These are phyloP conservation scores for Paraescarpia echinospica DNA, from an alignment of 1,140 invertebrate genomes.

Conservation along the genomic window DNA sequence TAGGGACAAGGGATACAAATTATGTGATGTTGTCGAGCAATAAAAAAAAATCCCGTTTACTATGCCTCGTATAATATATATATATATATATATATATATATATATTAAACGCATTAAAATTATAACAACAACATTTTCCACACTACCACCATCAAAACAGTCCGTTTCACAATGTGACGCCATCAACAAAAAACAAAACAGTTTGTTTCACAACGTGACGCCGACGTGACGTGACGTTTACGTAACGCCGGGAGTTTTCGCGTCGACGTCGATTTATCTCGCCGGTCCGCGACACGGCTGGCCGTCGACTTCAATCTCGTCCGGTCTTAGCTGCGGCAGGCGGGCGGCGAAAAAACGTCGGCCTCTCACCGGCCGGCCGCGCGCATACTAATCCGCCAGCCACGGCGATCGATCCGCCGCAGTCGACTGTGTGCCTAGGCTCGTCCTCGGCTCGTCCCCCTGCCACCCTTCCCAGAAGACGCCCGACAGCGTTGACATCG, in stretches of 20 bases:
- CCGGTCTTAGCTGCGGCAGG: background rate
- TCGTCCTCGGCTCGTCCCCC: background rate
- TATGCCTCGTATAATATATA: too few species aligned
- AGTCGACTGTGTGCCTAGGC: background rate
- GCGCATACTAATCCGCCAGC: background rate
- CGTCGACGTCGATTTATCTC: background rate
- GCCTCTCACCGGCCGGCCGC: background rate
- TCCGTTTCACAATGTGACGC: background rate
- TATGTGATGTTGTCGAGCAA: background rate
- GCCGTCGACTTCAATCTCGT: background rate
- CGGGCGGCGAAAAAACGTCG: conserved; percentile 2
- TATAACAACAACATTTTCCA: background rate
- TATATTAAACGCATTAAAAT: too few species aligned
- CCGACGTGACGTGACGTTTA: background rate
- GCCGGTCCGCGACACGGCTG: background rate
- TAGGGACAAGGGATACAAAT: background rate
- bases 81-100: too few species aligned
- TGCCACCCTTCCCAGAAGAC: background rate
- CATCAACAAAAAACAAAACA: background rate
- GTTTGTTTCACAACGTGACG: background rate
- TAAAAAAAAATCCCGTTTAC: background rate
- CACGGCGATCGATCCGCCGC: background rate
- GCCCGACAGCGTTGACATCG: too few species aligned
- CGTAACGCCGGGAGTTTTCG: background rate
- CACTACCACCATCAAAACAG: too few species aligned